Evolutionary conservation across 23 tunicate species (phyloP).

Genomic region (Clavelina lepadiformis): DNA sequence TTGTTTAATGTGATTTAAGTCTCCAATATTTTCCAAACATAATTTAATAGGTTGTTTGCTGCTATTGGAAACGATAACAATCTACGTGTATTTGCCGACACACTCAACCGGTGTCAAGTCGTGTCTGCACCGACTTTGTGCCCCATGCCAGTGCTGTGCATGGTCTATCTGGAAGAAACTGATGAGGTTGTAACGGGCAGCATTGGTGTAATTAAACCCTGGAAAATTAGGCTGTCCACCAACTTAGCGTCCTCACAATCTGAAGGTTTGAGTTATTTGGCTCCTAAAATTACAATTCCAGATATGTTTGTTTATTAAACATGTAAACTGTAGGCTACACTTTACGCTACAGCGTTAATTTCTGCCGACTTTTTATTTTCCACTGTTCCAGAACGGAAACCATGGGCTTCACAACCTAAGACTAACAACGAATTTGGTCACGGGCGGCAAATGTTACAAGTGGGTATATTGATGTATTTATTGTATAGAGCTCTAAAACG

Average conservation of each 20-base stretch:
- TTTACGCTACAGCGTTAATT: too few relatives aligned
- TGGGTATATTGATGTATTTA: too few relatives aligned
- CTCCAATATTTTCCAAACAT: too few relatives aligned
- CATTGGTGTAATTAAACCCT: constrained; percentile 70
- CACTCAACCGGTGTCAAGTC: constrained; percentile 44
- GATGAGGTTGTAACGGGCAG: constrained; percentile 75
- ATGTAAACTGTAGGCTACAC: too few relatives aligned
- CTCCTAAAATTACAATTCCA: too few relatives aligned
- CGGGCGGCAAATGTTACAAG: constrained; percentile 61
- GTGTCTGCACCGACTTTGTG: constrained; percentile 62
- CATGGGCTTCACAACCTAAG: not conserved
- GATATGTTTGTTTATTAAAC: too few relatives aligned
- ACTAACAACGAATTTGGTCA: constrained; percentile 22
- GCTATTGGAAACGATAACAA: constrained; percentile 54
- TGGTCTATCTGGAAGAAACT: constrained; percentile 69
- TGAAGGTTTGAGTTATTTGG: constrained; percentile 10
- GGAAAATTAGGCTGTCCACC: constrained; percentile 39
- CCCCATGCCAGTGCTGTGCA: constrained; percentile 49
- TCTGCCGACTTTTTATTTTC: too few relatives aligned
- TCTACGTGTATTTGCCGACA: constrained; percentile 61
- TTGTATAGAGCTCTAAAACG: too few relatives aligned
- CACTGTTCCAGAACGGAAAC: too few relatives aligned
- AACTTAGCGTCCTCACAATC: constrained; percentile 7
- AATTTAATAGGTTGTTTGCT: constrained; percentile 49
- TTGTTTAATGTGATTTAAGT: too few relatives aligned